Conservation (phyloP, 2,888 invertebrate species). For the Quadroppia sp. region DNA sequence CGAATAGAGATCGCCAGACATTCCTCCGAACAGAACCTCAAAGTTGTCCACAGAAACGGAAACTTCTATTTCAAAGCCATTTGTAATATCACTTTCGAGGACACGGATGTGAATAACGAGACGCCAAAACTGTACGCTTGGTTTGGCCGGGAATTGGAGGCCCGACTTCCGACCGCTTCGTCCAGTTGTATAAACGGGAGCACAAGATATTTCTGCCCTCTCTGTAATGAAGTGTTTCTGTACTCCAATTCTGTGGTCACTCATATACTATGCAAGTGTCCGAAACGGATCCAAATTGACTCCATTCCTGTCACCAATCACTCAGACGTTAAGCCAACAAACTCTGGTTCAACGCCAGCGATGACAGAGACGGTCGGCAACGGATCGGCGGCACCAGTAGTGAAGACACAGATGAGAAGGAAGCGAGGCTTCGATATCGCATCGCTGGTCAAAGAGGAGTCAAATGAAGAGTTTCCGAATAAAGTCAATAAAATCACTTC, state of each 20-base stretch:
- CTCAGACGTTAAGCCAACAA: constrained; percentile 16
- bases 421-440: constrained; percentile 48
- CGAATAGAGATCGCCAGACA: constrained; percentile 45
- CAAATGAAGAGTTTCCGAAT: neutral
- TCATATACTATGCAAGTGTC: constrained; percentile 47
- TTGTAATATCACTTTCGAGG: neutral
- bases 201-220: constrained; percentile 46
- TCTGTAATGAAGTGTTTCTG: constrained; percentile 46
- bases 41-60: constrained; percentile 45
- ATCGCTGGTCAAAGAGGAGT: constrained; percentile 43
- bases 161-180: constrained; percentile 3
- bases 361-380: neutral
- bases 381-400: neutral
- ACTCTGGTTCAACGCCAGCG: neutral
- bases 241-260: constrained; percentile 47
- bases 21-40: constrained; percentile 47
- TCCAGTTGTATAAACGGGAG: constrained; percentile 42
- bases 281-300: constrained; percentile 39
- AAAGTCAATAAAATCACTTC: neutral
- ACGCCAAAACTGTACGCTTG: constrained; percentile 44
- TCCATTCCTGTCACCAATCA: neutral
- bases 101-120: neutral
- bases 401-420: neutral
- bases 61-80: constrained; percentile 47
- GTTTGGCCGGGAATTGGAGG: constrained; percentile 46